A percentile compares a stretch with the other conserved stretches of the same genome.
Conservation (phyloP, 2,797 vertebrate species). For the Smutsia temminckii region DNA sequence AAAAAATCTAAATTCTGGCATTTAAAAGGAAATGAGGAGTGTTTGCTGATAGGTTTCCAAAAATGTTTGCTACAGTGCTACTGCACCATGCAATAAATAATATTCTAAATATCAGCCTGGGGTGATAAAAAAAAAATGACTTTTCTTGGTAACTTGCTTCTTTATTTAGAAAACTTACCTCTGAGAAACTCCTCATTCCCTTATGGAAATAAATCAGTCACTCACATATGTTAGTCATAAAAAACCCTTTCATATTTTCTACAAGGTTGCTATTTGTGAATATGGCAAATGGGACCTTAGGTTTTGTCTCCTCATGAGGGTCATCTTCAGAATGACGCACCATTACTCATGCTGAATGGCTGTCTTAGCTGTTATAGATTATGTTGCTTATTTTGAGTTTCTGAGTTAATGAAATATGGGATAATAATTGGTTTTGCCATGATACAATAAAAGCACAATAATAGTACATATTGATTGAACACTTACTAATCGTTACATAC, state of each 20-base stretch:
- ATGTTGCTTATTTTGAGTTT: not conserved
- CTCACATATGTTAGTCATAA: not conserved
- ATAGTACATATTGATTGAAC: not conserved
- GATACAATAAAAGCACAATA: not conserved
- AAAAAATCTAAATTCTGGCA: not conserved
- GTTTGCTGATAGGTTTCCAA: not conserved
- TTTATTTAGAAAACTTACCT: constrained; percentile 25
- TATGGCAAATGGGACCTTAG: not conserved
- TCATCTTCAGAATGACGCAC: not conserved
- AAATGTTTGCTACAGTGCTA: not conserved
- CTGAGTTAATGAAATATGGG: not conserved
- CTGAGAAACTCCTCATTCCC: not conserved
- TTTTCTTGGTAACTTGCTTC: constrained; percentile 1
- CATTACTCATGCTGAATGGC: not conserved
- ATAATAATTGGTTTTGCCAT: not conserved
- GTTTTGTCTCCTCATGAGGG: not conserved
- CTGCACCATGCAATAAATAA: not conserved
- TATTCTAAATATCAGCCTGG: not conserved
- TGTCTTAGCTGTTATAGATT: not conserved
- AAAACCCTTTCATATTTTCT: not conserved
- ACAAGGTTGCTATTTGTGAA: not conserved
- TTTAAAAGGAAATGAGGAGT: not conserved
- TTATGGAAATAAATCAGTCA: not conserved
- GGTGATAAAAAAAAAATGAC: not conserved
- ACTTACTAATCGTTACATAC: not conserved